These are phyloP conservation scores for Pantherophis guttatus DNA, from an alignment of 2,113 vertebrate species.

Conservation along the genomic window DNA sequence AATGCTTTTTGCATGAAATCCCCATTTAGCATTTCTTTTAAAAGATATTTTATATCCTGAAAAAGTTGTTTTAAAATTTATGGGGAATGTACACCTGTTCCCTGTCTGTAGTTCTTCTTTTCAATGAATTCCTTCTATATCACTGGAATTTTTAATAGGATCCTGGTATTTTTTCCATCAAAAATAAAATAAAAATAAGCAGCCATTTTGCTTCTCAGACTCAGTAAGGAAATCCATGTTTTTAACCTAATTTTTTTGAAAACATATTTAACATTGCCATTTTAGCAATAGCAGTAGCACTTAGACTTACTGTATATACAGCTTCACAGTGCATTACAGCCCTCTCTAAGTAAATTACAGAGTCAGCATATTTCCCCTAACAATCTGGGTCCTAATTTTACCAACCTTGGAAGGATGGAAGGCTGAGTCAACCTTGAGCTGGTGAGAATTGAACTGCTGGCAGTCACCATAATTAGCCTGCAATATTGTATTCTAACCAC, in stretches of 20 bases:
- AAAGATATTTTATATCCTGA: neutral
- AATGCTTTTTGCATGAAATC: conserved; percentile 15
- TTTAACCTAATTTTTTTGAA: neutral
- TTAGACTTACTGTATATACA: too few relatives aligned
- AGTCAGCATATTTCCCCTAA: too few relatives aligned
- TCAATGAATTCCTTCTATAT: neutral
- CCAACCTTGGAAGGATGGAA: too few relatives aligned
- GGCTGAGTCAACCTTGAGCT: too few relatives aligned
- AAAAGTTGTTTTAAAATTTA: neutral
- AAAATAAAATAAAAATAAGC: neutral
- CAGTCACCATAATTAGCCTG: too few relatives aligned
- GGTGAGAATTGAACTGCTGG: too few relatives aligned
- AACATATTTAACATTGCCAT: neutral
- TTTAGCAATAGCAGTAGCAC: neutral
- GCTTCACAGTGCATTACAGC: too few relatives aligned
- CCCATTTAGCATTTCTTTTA: neutral
- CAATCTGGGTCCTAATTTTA: too few relatives aligned
- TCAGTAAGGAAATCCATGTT: neutral
- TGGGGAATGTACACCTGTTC: neutral
- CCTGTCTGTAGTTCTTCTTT: neutral
- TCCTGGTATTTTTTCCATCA: neutral
- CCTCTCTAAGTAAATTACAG: too few relatives aligned
- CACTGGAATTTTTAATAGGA: neutral
- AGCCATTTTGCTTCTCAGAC: neutral
- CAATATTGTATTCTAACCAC: too few relatives aligned